A percentile compares a stretch with the other conserved stretches of the same genome.
Conservation (phyloP, 1,140 invertebrate genomes). For the Cydia splendana region DNA sequence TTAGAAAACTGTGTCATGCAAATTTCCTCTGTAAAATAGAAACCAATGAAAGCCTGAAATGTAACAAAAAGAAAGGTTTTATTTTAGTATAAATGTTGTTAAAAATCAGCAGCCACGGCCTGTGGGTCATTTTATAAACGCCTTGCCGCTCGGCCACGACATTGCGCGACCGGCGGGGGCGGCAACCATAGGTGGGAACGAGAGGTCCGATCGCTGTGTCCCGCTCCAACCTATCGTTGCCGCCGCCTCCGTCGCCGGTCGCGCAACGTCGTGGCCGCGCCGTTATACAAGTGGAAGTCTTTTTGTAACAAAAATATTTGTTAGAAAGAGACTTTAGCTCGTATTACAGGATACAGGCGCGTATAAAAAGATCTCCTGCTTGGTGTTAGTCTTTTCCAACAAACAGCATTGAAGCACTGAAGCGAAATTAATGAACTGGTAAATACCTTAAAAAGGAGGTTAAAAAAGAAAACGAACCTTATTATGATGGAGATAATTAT, state of each 20-base stretch:
- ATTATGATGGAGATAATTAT: conserved; percentile 89
- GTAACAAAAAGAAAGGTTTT: conserved; percentile 4
- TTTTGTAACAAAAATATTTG: too few relatives aligned
- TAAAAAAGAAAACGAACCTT: conserved; percentile 85
- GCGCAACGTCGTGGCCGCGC: too few relatives aligned
- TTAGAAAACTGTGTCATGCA: conserved; percentile 8
- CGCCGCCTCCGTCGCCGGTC: too few relatives aligned
- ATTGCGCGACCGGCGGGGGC: too few relatives aligned
- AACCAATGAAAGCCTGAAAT: conserved; percentile 14
- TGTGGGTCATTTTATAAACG: neutral
- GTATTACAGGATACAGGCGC: too few relatives aligned
- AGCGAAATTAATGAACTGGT: conserved; percentile 55
- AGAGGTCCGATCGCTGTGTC: too few relatives aligned
- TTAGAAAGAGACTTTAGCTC: too few relatives aligned
- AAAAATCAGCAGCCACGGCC: neutral
- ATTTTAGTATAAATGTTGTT: conserved; percentile 8
- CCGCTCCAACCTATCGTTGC: too few relatives aligned
- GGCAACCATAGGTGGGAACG: too few relatives aligned
- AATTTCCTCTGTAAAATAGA: neutral
- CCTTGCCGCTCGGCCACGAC: too few relatives aligned
- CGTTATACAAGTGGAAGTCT: too few relatives aligned
- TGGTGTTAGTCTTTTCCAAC: conserved; percentile 31
- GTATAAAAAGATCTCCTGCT: too few relatives aligned
- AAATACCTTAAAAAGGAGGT: conserved; percentile 62
- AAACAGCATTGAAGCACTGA: conserved; percentile 58